phyloP scores from a whole-genome alignment of 1,140 invertebrate species.

The Galendromus occidentalis region DNA sequence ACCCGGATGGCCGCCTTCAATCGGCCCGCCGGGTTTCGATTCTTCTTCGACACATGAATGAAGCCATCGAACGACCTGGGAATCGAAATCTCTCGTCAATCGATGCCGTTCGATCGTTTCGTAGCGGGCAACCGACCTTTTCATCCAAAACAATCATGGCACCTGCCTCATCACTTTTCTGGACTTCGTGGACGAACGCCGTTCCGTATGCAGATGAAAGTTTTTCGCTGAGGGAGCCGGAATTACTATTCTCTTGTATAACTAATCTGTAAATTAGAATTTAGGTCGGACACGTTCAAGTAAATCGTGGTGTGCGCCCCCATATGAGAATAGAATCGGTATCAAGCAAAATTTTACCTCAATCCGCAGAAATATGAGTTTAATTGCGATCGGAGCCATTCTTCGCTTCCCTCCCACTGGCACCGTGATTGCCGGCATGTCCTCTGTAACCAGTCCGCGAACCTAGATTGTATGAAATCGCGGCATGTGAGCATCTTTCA shows the following conservation, averaged over 20 bases:
- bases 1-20: background rate
- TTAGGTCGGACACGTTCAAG: background rate
- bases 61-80: background rate
- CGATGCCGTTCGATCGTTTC: too few relatives aligned
- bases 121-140: background rate
- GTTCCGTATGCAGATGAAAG: background rate
- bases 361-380: background rate
- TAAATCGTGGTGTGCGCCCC: background rate
- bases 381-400: background rate
- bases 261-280: background rate
- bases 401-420: constrained; percentile 8
- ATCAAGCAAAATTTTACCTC: background rate
- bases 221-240: background rate
- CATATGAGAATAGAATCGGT: background rate
- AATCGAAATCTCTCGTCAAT: background rate
- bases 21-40: background rate
- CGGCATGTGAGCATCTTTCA: background rate
- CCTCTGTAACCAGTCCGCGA: background rate
- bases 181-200: background rate
- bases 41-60: background rate
- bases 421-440: constrained; percentile 8
- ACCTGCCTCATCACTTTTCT: background rate
- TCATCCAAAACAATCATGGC: background rate
- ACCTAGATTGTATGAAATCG: background rate
- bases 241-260: background rate